phyloP scores from a whole-genome alignment of 2,797 vertebrate genomes.

The Alfaro cultratus region DNA sequence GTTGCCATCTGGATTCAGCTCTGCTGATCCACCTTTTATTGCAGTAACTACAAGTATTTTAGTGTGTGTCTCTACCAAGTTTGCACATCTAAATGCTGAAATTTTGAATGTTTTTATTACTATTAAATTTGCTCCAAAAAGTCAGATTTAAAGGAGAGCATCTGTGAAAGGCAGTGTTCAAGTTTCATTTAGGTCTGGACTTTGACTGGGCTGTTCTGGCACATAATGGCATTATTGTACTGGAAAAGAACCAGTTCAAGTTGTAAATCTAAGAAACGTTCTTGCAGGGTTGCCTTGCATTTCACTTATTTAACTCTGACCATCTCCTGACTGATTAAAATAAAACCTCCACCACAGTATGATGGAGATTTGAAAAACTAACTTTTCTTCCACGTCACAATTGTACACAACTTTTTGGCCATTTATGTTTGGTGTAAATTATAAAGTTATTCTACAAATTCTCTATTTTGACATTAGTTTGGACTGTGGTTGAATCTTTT shows the following conservation, averaged over 20 bases:
- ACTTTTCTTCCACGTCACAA: not conserved
- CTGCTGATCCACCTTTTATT: not conserved
- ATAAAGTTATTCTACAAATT: not conserved
- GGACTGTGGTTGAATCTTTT: not conserved
- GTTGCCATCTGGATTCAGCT: not conserved
- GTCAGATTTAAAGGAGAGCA: not conserved
- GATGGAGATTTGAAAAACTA: not conserved
- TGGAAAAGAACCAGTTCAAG: not conserved
- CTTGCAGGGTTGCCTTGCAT: not conserved
- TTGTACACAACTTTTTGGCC: not conserved
- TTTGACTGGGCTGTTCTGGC: not conserved
- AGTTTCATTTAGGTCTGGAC: not conserved
- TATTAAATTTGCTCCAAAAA: no score
- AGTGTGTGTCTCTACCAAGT: not conserved
- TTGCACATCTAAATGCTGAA: not conserved
- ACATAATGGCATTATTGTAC: not conserved
- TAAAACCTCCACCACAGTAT: not conserved
- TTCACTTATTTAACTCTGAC: not conserved
- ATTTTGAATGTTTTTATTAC: not conserved
- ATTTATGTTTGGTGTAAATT: not conserved
- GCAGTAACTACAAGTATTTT: not conserved
- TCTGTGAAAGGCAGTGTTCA: not conserved
- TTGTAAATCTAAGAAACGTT: not conserved
- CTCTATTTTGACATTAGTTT: not conserved
- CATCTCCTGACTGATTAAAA: not conserved